phyloP scores from a whole-genome alignment of 2,797 vertebrate genomes.

The Manis javanica region DNA sequence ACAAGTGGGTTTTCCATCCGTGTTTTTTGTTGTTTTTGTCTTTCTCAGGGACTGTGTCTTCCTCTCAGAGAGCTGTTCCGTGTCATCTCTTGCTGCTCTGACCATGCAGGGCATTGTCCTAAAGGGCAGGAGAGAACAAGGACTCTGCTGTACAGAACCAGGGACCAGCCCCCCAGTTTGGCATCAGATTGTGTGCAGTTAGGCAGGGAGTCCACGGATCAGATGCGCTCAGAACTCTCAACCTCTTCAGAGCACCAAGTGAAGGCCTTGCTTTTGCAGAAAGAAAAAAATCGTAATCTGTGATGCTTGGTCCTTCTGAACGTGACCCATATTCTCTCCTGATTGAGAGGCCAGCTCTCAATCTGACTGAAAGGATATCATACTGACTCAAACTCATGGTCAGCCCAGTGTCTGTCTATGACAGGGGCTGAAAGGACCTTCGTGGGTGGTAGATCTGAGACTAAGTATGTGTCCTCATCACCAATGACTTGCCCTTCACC shows the following conservation, averaged over 20 bases:
- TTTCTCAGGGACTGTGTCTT: constrained; percentile 33
- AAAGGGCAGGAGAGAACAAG: neutral
- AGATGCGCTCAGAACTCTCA: constrained; percentile 54
- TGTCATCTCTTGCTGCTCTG: constrained; percentile 35
- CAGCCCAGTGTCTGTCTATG: neutral
- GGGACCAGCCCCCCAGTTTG: neutral
- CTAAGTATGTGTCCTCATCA: neutral
- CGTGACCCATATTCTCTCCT: constrained; percentile 55
- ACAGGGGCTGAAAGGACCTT: neutral
- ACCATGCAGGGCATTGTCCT: constrained; percentile 41
- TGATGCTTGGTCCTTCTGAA: constrained; percentile 60
- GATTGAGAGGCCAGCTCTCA: constrained; percentile 34
- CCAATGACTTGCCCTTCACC: neutral
- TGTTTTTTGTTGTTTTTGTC: constrained; percentile 55
- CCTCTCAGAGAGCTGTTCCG: constrained; percentile 25
- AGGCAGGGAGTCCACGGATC: constrained; percentile 59
- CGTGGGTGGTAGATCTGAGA: neutral
- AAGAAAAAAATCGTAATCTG: neutral
- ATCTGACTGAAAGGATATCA: neutral
- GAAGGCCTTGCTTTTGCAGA: constrained; percentile 55
- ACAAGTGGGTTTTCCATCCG: constrained; percentile 41
- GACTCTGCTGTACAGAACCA: neutral
- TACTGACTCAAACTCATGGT: constrained; percentile 2
- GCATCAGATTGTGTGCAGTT: constrained; percentile 34
- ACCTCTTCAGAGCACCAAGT: neutral